Evolutionary conservation across 2,797 vertebrate species (phyloP), one percentile per base, ranked within the genome.

Genomic region (Gadopsis bispinosus): DNA sequence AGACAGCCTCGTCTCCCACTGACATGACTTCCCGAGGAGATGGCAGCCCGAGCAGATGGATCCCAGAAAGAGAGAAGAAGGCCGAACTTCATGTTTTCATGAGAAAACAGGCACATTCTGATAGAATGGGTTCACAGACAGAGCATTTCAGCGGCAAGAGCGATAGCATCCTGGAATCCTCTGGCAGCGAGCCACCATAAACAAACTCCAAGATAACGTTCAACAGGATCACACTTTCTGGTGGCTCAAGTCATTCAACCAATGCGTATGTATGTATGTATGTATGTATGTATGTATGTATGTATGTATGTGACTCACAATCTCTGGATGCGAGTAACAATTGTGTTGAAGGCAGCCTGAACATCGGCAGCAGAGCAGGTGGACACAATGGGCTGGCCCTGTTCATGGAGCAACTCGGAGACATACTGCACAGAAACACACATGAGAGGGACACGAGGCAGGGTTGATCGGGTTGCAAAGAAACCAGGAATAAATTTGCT

Each of bases 261-360:
- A 8, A 17, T 48, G 80, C 7, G n/a, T n/a, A n/a, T n/a, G n/a
- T n/a, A n/a, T n/a, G n/a, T n/a, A n/a, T 69, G 56, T 39, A 3
- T 51, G 35, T 48, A n/a, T 56, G 64, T 19, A 47, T 48, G 76
- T 35, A 11, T 39, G 66, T 35, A 9, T 56, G 37, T 39, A n/a
- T 51, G 63, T 33, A 26, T 48, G 79, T 11, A 50, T 51, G 55
- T 1, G 43, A 93, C 95, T 95, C 87, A 96, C 95, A 96, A 96
- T 95, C 95, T 95, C 93, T 96, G 95, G 83, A 96, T 96, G 72
- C 95, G 92, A n/a, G 95, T 95, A 19, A 96, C 94, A 69, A 96
- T 96, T 83, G 95, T 96, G 91, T 95, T 95, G 92, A 96, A 96
- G 77, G 95, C 95, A 35, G 95, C 95, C 76, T 96, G 95, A 69